Conservation (phyloP, 2,888 invertebrate genomes). For the Pollenia amentaria region DNA sequence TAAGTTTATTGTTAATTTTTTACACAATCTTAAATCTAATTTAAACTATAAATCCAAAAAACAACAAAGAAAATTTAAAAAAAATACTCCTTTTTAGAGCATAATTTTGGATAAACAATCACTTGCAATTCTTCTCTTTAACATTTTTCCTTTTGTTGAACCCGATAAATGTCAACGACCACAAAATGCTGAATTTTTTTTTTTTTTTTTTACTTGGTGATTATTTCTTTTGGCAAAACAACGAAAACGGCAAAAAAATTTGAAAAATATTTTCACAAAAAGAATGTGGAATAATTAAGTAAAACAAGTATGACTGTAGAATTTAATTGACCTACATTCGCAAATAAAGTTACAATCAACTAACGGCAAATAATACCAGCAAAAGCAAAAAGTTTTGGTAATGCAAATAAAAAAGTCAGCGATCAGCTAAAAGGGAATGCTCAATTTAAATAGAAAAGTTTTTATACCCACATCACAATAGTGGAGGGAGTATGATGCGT, state of each 20-base stretch:
- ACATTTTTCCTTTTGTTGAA: background rate
- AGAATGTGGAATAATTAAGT: background rate
- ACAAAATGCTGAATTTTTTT: conserved; percentile 25
- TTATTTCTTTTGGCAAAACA: too few relatives aligned
- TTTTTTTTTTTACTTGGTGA: background rate
- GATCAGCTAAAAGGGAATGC: too few relatives aligned
- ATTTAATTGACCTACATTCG: conserved; percentile 62
- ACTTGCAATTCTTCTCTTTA: background rate
- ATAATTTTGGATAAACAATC: conserved; percentile 1
- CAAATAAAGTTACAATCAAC: conserved; percentile 42
- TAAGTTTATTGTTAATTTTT: too few relatives aligned
- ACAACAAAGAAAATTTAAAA: too few relatives aligned
- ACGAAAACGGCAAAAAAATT: conserved; percentile 15
- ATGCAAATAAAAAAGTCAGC: too few relatives aligned
- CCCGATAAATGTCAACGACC: conserved; percentile 38
- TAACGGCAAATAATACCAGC: conserved; percentile 8
- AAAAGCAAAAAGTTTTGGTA: background rate
- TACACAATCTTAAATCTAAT: too few relatives aligned
- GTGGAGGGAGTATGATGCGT: too few relatives aligned
- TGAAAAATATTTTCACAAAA: conserved; percentile 13
- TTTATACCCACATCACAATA: too few relatives aligned
- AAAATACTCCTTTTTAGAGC: background rate
- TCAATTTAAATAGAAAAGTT: too few relatives aligned
- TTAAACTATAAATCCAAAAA: too few relatives aligned
- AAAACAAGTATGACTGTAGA: conserved; percentile 26